Conservation (phyloP, 92 coral and sea anemone species). For the Galaxea fascicularis region DNA sequence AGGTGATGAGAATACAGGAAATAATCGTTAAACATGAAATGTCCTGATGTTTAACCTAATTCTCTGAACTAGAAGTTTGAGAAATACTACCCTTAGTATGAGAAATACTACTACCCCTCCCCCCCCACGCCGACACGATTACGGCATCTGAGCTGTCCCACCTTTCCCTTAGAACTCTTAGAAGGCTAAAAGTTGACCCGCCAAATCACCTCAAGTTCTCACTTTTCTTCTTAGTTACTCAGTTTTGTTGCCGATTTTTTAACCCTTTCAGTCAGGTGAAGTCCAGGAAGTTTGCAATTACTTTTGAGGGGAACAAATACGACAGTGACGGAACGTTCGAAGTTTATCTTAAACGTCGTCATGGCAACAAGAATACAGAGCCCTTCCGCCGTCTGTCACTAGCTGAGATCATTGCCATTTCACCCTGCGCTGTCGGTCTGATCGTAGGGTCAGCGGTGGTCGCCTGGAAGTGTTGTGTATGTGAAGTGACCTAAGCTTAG, state of each 20-base stretch:
- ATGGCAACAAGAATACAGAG: background rate
- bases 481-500: background rate
- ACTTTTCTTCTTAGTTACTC: background rate
- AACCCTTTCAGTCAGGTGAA: background rate
- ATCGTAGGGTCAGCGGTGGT: conserved; percentile 5
- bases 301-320: conserved; percentile 4
- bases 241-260: background rate
- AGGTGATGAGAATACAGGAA: no score
- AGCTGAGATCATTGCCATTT: conserved; percentile 14
- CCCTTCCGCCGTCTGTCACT: background rate
- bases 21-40: no score
- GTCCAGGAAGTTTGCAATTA: conserved; percentile 12
- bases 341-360: background rate
- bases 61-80: no score
- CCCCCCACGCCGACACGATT: no score
- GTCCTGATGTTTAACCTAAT: no score
- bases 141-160: no score
- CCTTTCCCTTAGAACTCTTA: no score
- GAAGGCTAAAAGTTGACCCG: no score
- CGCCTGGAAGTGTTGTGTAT: conserved; percentile 9
- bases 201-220: no score
- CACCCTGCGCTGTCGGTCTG: background rate
- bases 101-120: no score
- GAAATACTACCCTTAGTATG: no score
- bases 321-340: background rate